Conservation (phyloP, 2,113 vertebrate genomes). For the Poicephalus meyeri region DNA sequence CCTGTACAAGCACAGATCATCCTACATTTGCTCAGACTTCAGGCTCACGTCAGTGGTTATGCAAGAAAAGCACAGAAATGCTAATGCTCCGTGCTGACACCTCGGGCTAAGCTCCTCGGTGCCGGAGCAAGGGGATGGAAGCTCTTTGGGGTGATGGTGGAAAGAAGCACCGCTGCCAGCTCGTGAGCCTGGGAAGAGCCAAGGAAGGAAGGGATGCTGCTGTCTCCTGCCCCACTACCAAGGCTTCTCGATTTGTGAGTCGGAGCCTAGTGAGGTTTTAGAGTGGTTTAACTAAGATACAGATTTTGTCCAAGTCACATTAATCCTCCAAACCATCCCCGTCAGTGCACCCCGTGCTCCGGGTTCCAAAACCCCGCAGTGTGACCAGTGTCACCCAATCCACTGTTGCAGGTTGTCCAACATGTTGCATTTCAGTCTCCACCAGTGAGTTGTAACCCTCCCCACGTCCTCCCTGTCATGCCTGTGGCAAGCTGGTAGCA, state of each 20-base stretch:
- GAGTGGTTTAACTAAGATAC: background rate
- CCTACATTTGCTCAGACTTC: background rate
- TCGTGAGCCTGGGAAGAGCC: background rate
- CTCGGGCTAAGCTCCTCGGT: background rate
- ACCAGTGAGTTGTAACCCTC: background rate
- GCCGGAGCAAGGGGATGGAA: background rate
- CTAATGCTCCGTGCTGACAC: rapidly evolving
- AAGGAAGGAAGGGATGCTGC: background rate
- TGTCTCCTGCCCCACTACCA: rapidly evolving
- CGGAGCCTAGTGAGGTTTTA: background rate
- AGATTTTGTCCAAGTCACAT: background rate
- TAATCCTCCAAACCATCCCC: background rate
- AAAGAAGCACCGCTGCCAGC: background rate
- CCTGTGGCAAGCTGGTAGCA: background rate
- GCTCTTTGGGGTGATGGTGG: background rate
- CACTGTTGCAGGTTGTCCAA: background rate
- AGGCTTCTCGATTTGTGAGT: background rate
- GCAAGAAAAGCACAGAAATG: background rate
- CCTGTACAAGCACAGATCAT: background rate
- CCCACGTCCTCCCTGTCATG: background rate
- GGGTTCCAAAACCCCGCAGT: background rate
- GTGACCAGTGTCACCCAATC: background rate
- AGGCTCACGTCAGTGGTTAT: background rate
- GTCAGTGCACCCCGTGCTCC: background rate
- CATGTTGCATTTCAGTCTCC: background rate